These are phyloP conservation scores for Abrostola triplasia DNA, from an alignment of 2,888 invertebrate species.

Conservation along the genomic window DNA sequence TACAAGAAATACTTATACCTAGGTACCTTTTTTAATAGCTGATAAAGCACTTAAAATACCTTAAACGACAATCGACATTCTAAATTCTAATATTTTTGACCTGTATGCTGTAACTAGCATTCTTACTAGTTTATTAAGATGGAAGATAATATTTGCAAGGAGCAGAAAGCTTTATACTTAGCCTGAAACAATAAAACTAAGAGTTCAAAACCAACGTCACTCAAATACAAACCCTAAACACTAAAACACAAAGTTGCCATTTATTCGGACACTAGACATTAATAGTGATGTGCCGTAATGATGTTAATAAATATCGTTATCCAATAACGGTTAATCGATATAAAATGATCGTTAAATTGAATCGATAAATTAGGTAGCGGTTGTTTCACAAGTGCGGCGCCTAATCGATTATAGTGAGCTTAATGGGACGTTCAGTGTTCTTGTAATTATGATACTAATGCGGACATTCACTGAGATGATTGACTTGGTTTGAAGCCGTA, in stretches of 20 bases:
- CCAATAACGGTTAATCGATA: constrained; percentile 56
- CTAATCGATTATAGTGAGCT: constrained; percentile 45
- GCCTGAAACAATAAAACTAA: constrained; percentile 13
- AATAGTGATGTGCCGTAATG: constrained; percentile 47
- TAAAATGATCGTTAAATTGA: constrained; percentile 59
- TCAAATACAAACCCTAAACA: constrained; percentile 5
- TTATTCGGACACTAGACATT: not conserved
- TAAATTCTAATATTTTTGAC: too few species aligned
- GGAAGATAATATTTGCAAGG: constrained; percentile 18
- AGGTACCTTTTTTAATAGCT: too few species aligned
- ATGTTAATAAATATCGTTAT: constrained; percentile 51
- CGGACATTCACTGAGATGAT: constrained; percentile 16
- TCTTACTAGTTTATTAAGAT: constrained; percentile 28
- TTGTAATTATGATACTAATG: constrained; percentile 27
- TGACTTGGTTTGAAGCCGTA: constrained; percentile 10
- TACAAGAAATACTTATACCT: too few species aligned
- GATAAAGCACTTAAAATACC: constrained; percentile 29
- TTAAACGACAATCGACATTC: constrained; percentile 26
- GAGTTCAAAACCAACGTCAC: not conserved
- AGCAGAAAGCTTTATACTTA: constrained; percentile 32
- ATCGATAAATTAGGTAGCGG: constrained; percentile 56
- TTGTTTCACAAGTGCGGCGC: constrained; percentile 52
- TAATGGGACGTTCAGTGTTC: constrained; percentile 30
- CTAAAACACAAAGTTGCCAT: not conserved
- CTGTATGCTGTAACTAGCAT: constrained; percentile 19